Evolutionary conservation across 1,140 invertebrate species (phyloP), one percentile per base, ranked within the genome.

Genomic region (Cylas formicarius): DNA sequence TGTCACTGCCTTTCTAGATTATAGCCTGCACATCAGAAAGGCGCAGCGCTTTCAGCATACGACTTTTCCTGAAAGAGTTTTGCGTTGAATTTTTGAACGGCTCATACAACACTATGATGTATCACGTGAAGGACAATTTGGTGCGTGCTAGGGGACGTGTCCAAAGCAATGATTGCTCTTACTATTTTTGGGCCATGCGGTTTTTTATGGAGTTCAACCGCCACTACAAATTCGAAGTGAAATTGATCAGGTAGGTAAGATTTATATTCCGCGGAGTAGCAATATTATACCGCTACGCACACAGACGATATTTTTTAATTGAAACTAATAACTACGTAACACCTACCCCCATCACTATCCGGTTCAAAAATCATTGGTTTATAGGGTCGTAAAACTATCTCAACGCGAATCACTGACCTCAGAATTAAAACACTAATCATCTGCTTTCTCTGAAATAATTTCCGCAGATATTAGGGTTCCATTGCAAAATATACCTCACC

Each of bases 131-230:
- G 67, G 74, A 80, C 58, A 72, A 73, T 18, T 65, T 90, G 27
- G 69, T 74, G 9, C 68, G 81, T 36, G 72, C 75, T 2, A 74
- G 72, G 48, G 41, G 70, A 65, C n/a, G n/a, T n/a, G 18, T 75
- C 74, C 57, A 74, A 76, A 31, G 79, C 29, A 68, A 90, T 61
- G 93, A 97, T 70, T 87, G 94, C 60, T 86, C 84, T 6, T 93
- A 94, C 68, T 95, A 96, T 67, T 71, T 97, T 31, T 96, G 90
- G 91, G 80, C 87, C 5, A 72, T 96, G 55, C 81, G 84, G 61
- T 98, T 97, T 71, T 97, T 97, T 66, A 94, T 97, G 90, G 88
- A 95, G 68, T 97, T 97, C 68, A 95, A 94, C 75, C 78, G 94
- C 51, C 72, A 80, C 58, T 75, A 82, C 56, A 81, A 82, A 57